phyloP scores from a whole-genome alignment of 2,888 invertebrate genomes.

The Megaustenia siamemsis region DNA sequence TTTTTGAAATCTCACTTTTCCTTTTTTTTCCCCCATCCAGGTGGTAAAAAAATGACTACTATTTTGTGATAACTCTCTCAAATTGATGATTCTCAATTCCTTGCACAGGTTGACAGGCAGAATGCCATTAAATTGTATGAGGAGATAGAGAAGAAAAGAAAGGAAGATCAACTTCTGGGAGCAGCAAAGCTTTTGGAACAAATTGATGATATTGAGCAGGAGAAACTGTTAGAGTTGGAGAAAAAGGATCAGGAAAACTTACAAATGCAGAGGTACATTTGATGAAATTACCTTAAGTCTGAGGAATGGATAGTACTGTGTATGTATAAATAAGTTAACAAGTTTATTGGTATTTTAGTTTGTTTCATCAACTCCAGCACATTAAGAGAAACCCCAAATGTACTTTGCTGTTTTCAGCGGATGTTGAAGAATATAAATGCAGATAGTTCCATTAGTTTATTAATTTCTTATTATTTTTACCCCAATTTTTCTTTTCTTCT shows the following conservation, averaged over 20 bases:
- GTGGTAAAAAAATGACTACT: too few relatives aligned
- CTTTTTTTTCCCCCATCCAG: too few relatives aligned
- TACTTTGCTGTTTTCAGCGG: too few relatives aligned
- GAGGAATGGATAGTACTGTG: background rate
- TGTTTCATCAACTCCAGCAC: too few relatives aligned
- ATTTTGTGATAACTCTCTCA: too few relatives aligned
- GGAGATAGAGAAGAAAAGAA: conserved; percentile 78
- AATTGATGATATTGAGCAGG: conserved; percentile 79
- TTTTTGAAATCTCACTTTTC: too few relatives aligned
- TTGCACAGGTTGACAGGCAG: conserved; percentile 72
- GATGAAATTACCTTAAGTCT: background rate
- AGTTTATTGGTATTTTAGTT: background rate
- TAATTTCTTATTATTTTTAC: too few relatives aligned
- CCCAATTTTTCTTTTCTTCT: too few relatives aligned
- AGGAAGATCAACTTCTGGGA: conserved; percentile 77
- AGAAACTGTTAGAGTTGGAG: conserved; percentile 77
- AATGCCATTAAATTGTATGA: conserved; percentile 79
- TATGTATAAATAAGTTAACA: background rate
- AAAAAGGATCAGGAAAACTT: conserved; percentile 80
- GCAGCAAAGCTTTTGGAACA: conserved; percentile 79
- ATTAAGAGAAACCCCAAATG: too few relatives aligned
- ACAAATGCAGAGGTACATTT: conserved; percentile 75
- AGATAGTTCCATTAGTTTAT: too few relatives aligned
- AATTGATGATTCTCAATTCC: background rate
- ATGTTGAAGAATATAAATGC: too few relatives aligned